Percentiles rank a stretch among this genome's conserved stretches.
These are phyloP conservation scores for Argentina silus DNA, from an alignment of 2,797 vertebrate species.

Conservation along the genomic window DNA sequence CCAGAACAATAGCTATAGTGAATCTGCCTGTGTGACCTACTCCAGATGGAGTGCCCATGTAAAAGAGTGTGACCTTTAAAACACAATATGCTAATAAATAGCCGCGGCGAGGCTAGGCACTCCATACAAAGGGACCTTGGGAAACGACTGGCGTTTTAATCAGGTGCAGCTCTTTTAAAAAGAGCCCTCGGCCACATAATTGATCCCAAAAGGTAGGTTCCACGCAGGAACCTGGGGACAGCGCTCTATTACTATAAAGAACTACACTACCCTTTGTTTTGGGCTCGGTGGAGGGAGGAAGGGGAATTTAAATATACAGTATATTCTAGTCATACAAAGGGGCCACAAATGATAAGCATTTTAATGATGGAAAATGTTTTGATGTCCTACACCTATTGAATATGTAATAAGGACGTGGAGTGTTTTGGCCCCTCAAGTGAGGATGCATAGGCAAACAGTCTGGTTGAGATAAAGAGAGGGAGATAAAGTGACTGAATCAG, in stretches of 20 bases:
- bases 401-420: conserved; percentile 72
- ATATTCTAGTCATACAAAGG: conserved; percentile 72
- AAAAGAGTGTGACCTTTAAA: conserved; percentile 81
- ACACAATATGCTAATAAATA: conserved; percentile 84
- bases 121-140: conserved; percentile 76
- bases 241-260: conserved; percentile 68
- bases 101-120: conserved; percentile 68
- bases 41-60: conserved; percentile 73
- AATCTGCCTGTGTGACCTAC: conserved; percentile 65
- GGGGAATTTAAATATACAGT: conserved; percentile 73
- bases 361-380: conserved; percentile 79
- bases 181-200: conserved; percentile 79
- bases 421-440: conserved; percentile 78
- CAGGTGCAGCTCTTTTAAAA: conserved; percentile 64
- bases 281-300: background rate
- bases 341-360: conserved; percentile 77
- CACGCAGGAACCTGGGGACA: conserved; percentile 73
- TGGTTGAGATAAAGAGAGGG: conserved; percentile 67
- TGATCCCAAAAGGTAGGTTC: conserved; percentile 83
- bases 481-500: conserved; percentile 77
- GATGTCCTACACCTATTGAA: conserved; percentile 75
- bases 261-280: conserved; percentile 74
- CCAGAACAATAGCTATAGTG: conserved; percentile 68
- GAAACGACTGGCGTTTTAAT: conserved; percentile 77
- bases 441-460: conserved; percentile 77